phyloP scores from a whole-genome alignment of 30 jellyfish, hydroid and myxozoan genomes.

The Hydractinia symbiolongicarpus region DNA sequence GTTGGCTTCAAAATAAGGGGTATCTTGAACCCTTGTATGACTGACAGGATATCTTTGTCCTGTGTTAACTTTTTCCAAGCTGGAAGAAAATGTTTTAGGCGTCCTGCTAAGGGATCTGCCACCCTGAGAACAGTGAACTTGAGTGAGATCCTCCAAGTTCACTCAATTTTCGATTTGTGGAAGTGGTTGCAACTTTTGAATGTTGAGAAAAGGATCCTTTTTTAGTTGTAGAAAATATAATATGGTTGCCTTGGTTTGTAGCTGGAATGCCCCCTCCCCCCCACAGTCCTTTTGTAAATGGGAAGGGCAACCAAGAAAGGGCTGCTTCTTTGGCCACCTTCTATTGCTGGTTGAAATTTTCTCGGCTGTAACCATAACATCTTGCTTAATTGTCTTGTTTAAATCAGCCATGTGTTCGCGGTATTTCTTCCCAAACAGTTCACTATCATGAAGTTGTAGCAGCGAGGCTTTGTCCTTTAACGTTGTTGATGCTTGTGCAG shows the following conservation, averaged over 20 bases:
- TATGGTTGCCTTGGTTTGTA: not conserved
- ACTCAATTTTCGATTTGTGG: not conserved
- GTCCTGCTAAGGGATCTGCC: slow-evolving; percentile 18
- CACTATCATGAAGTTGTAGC: not conserved
- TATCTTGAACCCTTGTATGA: not conserved
- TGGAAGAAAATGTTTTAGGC: not conserved
- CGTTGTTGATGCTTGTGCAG: too few relatives aligned
- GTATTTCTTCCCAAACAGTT: not conserved
- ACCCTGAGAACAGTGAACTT: not conserved
- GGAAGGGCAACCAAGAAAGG: not conserved
- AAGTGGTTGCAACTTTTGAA: not conserved
- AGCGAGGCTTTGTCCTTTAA: not conserved
- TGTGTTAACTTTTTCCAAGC: not conserved
- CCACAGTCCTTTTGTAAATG: not conserved
- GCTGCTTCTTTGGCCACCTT: too few relatives aligned
- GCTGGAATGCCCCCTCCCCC: not conserved
- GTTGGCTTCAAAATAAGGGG: not conserved
- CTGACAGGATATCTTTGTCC: slow-evolving; percentile 5
- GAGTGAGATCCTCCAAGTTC: slow-evolving; percentile 16
- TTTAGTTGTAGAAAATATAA: not conserved
- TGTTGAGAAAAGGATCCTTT: slow-evolving; percentile 7
- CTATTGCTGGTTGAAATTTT: too few relatives aligned
- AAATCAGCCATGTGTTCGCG: not conserved
- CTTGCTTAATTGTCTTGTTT: not conserved
- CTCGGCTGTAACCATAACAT: not conserved